Base-by-base conservation (phyloP, 2,113 vertebrate genomes). In the Echinops telfairi region DNA sequence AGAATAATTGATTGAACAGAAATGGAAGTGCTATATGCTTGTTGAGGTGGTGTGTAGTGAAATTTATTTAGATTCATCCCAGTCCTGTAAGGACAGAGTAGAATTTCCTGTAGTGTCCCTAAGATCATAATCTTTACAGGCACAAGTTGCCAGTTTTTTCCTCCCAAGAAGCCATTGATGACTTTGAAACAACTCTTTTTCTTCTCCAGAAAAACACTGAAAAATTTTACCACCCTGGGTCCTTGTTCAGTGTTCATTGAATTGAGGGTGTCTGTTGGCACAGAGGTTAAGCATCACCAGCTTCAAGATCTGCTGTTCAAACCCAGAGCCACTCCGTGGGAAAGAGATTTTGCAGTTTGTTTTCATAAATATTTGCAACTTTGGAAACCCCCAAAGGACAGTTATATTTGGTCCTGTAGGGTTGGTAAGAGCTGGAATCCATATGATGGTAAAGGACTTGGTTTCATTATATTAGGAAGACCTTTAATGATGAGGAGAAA, bases 381-480 rank as follows among this genome's bases (percentile, higher is more conserved):
- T n/a, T n/a, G 16, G 68, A n/a, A n/a, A 15, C 31, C 4, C 68
- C 29, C 3, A 29, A 6, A 5, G 68, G 3, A n/a, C 47, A 53
- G 47, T 17, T 70, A 29, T 70, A 70, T 12, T n/a, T 16, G 3
- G 12, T n/a, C 29, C 16, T 70, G 15, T n/a, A 70, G 11, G 16
- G 11, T 70, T 11, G 20, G 14, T 70, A 70, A 8, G 68, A 70
- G 14, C n/a, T 16, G 14, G 31, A 70, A n/a, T 70, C 6, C 31
- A 70, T 31, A 4, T 5, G 14, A 27, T 70, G 60, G 14, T 17
- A 43, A 0, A 71, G 0, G 68, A 4, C n/a, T 70, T 70, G 68
- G 14, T 31, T 93, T 92, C 58, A 29, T n/a, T 78, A 83, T 38
- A 86, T 83, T 57, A 75, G 9, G 4, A 60, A 86, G 79, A 64